These are phyloP conservation scores for Hydriomena furcata DNA, from an alignment of 2,888 invertebrate genomes.

Conservation along the genomic window DNA sequence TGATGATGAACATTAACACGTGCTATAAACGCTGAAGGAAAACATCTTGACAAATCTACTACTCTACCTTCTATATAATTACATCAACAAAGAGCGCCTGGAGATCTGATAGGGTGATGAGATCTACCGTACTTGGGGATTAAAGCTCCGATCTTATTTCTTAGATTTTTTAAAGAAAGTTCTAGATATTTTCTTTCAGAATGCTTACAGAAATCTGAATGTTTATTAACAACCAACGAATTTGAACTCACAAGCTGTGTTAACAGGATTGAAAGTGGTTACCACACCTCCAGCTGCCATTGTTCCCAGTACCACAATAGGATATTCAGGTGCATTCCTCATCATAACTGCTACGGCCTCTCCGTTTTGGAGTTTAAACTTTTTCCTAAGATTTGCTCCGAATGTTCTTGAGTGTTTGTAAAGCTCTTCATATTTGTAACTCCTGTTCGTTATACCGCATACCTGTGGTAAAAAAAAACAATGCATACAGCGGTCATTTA, in stretches of 20 bases:
- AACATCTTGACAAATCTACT: no score
- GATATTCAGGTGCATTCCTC: conserved; percentile 88
- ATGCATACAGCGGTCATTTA: no score
- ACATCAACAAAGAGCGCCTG: no score
- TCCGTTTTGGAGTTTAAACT: conserved; percentile 83
- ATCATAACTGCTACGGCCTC: conserved; percentile 86
- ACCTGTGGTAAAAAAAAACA: conserved; percentile 83
- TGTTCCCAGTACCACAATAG: conserved; percentile 83
- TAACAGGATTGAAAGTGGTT: conserved; percentile 88
- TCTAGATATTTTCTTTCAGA: no score
- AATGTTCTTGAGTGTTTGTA: conserved; percentile 83
- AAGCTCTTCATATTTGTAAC: conserved; percentile 86
- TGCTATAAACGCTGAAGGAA: no score
- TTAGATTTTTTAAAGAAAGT: no score
- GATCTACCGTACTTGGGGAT: no score
- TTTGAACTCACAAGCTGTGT: conserved; percentile 80
- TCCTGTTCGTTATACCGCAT: conserved; percentile 86
- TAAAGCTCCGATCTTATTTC: no score
- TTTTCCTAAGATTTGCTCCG: conserved; percentile 83
- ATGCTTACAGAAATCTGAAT: no score
- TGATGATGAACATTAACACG: no score
- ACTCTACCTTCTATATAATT: no score
- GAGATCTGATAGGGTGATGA: no score
- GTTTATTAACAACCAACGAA: neutral
- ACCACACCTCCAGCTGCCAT: conserved; percentile 85